Evolutionary conservation across 1,140 invertebrate species (phyloP).

Genomic region (Zaprionus inermis): DNA sequence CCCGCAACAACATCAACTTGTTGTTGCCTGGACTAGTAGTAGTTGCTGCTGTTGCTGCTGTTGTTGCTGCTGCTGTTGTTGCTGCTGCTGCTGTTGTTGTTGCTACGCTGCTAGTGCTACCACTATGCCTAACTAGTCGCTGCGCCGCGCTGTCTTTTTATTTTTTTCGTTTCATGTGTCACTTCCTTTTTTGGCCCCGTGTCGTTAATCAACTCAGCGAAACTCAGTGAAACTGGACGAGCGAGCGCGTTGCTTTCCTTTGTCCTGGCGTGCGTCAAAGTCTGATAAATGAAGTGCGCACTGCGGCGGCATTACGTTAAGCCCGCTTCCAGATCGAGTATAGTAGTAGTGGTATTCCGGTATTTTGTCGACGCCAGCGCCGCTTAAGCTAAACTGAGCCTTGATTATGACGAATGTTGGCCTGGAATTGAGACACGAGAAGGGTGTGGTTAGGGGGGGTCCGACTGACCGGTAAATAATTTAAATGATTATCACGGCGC

Average conservation of each 20-base stretch:
- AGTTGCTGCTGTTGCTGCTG: background rate
- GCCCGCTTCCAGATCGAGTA: background rate
- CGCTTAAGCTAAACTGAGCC: conserved; percentile 3
- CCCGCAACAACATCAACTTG: conserved; percentile 23
- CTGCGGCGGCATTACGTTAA: conserved; percentile 24
- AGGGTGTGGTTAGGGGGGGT: background rate
- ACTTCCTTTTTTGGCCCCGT: conserved; percentile 4
- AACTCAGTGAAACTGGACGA: conserved; percentile 45
- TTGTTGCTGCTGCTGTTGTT: conserved; percentile 14
- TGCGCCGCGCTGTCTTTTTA: background rate
- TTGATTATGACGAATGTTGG: conserved; percentile 27
- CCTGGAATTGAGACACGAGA: background rate
- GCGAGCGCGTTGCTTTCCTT: conserved; percentile 1
- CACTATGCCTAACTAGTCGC: conserved; percentile 44
- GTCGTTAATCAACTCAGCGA: conserved; percentile 55
- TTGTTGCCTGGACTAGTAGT: background rate
- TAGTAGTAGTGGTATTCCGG: background rate
- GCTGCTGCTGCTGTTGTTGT: background rate
- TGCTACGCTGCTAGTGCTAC: conserved; percentile 4
- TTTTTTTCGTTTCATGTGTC: background rate
- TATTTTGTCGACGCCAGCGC: background rate
- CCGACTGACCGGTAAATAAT: conserved; percentile 7
- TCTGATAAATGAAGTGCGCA: conserved; percentile 52
- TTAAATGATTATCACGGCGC: conserved; percentile 6
- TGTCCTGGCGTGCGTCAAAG: conserved; percentile 48